phyloP scores from a whole-genome alignment of 2,113 vertebrate species.

The Malurus cyaneus region DNA sequence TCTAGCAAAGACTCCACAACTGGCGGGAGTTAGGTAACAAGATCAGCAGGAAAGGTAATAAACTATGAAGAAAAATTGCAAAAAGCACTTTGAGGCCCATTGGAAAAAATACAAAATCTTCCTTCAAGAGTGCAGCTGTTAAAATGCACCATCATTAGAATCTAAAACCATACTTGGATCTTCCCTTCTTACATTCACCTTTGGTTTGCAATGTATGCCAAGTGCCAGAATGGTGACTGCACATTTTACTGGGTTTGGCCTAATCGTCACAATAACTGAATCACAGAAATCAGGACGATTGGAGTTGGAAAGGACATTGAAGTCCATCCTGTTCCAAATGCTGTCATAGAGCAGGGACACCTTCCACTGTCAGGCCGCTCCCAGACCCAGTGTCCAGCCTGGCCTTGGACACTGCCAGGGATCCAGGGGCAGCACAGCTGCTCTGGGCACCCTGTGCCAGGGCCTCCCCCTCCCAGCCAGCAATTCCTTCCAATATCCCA shows the following conservation, averaged over 20 bases:
- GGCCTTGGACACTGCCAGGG: neutral
- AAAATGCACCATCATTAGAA: neutral
- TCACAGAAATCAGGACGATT: neutral
- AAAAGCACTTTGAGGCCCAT: neutral
- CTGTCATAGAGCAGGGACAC: too few relatives aligned
- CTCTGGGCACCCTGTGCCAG: neutral
- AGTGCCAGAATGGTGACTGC: neutral
- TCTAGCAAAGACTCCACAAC: neutral
- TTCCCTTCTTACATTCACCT: neutral
- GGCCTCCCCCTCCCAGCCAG: rapidly evolving
- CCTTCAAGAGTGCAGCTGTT: neutral
- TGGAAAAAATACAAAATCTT: neutral
- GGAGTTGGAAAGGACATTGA: neutral
- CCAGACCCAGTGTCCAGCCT: rapidly evolving
- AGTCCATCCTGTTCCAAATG: rapidly evolving
- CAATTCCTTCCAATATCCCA: neutral
- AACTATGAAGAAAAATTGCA: rapidly evolving
- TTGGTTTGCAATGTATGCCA: neutral
- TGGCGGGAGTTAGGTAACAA: neutral
- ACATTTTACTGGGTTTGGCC: neutral
- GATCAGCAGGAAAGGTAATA: neutral
- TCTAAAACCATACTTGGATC: neutral
- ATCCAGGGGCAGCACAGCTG: neutral
- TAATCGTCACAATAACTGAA: neutral
- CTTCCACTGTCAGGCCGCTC: rapidly evolving